Base-by-base conservation (phyloP, 2,888 invertebrate species). In the Drosophila nr. medialis region DNA sequence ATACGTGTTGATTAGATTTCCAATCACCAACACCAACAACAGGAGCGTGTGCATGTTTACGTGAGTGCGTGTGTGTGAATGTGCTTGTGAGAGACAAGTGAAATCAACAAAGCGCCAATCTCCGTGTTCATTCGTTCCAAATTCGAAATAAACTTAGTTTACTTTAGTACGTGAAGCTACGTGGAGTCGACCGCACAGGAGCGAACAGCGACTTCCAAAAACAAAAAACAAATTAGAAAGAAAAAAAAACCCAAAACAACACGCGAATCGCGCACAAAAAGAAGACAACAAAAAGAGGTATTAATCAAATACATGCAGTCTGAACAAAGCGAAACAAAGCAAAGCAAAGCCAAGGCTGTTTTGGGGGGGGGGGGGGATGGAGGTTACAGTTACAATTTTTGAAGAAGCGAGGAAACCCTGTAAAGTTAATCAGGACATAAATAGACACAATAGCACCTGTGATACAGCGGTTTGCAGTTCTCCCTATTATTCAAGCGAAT, bases 1-100 rank as follows among this genome's bases (percentile, higher is more conserved):
- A 74, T 74, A 74, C 60, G 85, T 70, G 81, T 73, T 83, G 84
- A 85, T 85, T 85, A 89, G 84, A 89, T 89, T 85, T 89, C 87
- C 75, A 79, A 75, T 72, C 59, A 56, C 42, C 63, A 68, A 56
- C 36, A 63, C 53, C 38, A 63, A 34, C 18, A 38, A 38, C 36
- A 53, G 21, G 34, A 34, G 15, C 15, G 62, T 60, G 58, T 50
- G 40, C 30, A 53, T 66, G 48, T 40, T 24, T 8, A 45, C n/a
- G 55, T 69, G 42, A 56, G 55, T 45, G 40, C 21, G 48, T 60
- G 53, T 49, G 45, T 27, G 61, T 69, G 38, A 58, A 71, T 59
- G 64, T 69, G 75, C 72, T 49, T 66, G 54, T 49, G 51, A 65
- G 56, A 65, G 53, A 18, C 77, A 51, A 68, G 63, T 70, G 80